Conservation (phyloP, 2,113 vertebrate species). For the Cyprinodon brontotheroides region DNA sequence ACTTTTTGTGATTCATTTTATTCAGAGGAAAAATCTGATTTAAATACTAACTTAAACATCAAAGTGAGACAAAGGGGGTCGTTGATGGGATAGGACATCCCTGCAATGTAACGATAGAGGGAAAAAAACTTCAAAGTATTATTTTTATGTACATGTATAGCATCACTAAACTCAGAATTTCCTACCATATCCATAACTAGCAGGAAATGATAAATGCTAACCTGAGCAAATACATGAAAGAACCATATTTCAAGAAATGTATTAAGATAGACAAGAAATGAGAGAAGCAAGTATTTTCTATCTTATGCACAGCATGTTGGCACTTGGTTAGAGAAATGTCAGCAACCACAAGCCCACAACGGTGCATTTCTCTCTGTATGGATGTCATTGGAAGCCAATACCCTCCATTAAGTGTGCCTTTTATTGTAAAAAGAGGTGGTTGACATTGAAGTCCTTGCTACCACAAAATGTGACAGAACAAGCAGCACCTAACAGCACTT, state of each 20-base stretch:
- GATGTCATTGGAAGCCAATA: constrained; percentile 16
- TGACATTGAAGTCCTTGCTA: constrained; percentile 6
- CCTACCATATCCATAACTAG: background rate
- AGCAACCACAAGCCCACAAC: constrained; percentile 28
- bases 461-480: constrained; percentile 17
- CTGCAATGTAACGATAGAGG: too few species aligned
- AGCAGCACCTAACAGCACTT: constrained; percentile 11
- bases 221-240: constrained; percentile 3
- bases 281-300: constrained; percentile 12
- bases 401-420: constrained; percentile 16
- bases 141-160: too few species aligned
- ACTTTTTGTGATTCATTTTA: too few species aligned
- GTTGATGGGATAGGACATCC: too few species aligned
- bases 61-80: too few species aligned
- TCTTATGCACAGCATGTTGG: constrained; percentile 21
- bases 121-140: too few species aligned
- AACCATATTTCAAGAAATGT: constrained; percentile 7
- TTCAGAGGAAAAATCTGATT: too few species aligned
- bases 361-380: constrained; percentile 27
- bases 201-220: background rate
- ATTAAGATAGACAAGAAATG: constrained; percentile 4
- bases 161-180: background rate
- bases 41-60: too few species aligned
- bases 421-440: constrained; percentile 29
- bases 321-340: constrained; percentile 27